Evolutionary conservation across 2,888 invertebrate genomes (phyloP), one percentile per base, ranked within the genome.

Genomic region (Lasioglossum oenotherae): DNA sequence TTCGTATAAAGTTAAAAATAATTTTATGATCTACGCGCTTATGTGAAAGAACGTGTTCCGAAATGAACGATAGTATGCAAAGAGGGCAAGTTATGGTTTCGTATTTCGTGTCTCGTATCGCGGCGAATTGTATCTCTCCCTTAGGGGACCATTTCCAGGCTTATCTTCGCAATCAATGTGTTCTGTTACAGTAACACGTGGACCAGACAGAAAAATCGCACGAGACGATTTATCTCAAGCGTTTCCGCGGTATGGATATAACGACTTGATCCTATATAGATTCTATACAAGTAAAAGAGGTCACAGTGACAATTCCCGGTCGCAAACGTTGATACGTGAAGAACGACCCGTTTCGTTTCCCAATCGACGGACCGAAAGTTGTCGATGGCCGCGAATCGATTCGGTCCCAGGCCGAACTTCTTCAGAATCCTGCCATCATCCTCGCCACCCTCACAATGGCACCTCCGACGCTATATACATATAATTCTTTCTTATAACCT

Each of bases 311-410:
- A 83, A 87, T 91, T 82, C 73, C 85, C 81, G 77, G 46, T 81
- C 81, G 86, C 84, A 82, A 85, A 84, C 86, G 86, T 83, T 80
- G 86, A 81, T 69, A 80, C 73, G 84, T 72, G 91, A 89, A 81
- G 86, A 82, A 89, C 89, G 89, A 80, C 38, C 81, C 81, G 85
- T 88, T 88, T 90, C 86, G 80, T 80, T 89, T 82, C 72, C 80
- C 87, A 88, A 88, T 89, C 89, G 89, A 87, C 92, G 87, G 90
- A 92, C 91, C 90, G 92, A 90, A 93, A 92, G 89, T 87, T 89
- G 91, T 91, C 90, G 92, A 92, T 92, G 90, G 85, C 82, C 88
- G 80, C 87, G 89, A 93, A 93, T 93, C 92, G 92, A 93, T 93
- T 91, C 90, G 84, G 80, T 87, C 87, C 85, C 85, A 84, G 84